Evolutionary conservation across 2,888 invertebrate genomes (phyloP).

Genomic region (Thereva unica): DNA sequence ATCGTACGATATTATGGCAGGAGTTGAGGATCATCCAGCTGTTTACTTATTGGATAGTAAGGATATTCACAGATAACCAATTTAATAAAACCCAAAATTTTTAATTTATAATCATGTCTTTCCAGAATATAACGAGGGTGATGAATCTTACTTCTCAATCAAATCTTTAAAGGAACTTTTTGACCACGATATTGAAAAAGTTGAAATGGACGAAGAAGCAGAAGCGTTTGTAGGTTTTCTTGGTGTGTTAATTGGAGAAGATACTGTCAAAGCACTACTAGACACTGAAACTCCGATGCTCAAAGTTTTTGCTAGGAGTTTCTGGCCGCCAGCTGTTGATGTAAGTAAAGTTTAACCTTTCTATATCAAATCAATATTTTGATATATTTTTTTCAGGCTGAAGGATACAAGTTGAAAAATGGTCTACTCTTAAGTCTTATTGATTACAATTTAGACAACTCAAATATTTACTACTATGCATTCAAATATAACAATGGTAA

Average conservation of each 20-base stretch:
- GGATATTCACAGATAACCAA: neutral
- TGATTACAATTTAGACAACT: neutral
- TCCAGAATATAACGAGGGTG: neutral
- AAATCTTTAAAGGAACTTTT: neutral
- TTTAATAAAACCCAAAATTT: neutral
- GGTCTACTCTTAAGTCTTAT: neutral
- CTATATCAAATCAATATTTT: neutral
- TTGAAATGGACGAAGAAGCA: no score
- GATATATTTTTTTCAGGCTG: neutral
- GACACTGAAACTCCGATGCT: neutral
- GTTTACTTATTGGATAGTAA: slow-evolving; percentile 26
- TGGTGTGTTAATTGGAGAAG: neutral
- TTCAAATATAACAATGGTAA: slow-evolving; percentile 52
- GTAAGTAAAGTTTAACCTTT: neutral
- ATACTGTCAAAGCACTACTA: neutral
- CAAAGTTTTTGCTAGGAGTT: neutral
- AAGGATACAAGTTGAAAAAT: neutral
- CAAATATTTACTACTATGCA: slow-evolving; percentile 51
- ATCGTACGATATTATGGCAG: slow-evolving; percentile 32
- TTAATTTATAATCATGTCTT: neutral
- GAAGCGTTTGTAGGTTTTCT: no score
- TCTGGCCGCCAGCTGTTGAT: neutral
- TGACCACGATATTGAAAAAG: neutral
- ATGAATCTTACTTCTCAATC: neutral
- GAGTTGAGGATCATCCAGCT: slow-evolving; percentile 31